These are phyloP conservation scores for Pteria penguin DNA, from an alignment of 2,888 invertebrate genomes.

Conservation along the genomic window DNA sequence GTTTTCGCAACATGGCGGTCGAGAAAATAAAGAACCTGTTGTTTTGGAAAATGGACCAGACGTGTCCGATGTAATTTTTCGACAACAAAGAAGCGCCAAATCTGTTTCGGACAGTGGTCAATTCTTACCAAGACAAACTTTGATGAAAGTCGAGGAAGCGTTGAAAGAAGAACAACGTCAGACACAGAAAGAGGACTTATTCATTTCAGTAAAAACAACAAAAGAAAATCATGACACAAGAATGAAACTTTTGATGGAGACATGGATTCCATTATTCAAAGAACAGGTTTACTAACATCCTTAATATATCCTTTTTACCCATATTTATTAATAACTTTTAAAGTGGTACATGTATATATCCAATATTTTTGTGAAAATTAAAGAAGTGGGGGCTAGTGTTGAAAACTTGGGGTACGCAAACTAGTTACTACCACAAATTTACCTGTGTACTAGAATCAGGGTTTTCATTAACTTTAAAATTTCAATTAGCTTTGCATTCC, in stretches of 20 bases:
- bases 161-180: background rate
- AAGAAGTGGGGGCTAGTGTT: no score
- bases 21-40: background rate
- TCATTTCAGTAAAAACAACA: constrained; percentile 97
- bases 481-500: no score
- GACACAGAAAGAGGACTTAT: constrained; percentile 85
- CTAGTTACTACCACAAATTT: background rate
- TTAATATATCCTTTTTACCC: no score
- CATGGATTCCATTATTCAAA: constrained; percentile 96
- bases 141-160: background rate
- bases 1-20: background rate
- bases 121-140: background rate
- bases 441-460: background rate
- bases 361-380: no score
- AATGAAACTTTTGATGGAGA: constrained; percentile 92
- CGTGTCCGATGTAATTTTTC: background rate
- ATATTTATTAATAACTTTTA: no score
- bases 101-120: constrained; percentile 26
- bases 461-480: no score
- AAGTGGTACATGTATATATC: no score
- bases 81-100: constrained; percentile 51
- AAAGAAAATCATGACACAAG: constrained; percentile 91
- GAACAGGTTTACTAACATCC: no score
- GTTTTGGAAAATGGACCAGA: background rate
- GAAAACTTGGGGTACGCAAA: no score